These are phyloP conservation scores for Origma solitaria DNA, from an alignment of 2,113 vertebrate genomes.

Conservation along the genomic window DNA sequence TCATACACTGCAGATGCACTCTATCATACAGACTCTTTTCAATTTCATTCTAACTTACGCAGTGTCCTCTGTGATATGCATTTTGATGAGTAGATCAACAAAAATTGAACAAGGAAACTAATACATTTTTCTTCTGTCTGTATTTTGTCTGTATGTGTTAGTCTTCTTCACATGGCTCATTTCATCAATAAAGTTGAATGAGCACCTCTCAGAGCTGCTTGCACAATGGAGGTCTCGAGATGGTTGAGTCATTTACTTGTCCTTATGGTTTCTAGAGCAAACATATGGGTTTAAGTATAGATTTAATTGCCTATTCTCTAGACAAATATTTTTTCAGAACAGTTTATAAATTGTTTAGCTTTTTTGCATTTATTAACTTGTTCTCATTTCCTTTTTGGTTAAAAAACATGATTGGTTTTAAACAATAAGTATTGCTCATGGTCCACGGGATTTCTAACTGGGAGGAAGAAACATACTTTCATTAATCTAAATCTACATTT, in stretches of 20 bases:
- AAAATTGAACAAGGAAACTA: neutral
- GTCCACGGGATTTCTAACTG: neutral
- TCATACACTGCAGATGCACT: neutral
- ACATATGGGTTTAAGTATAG: neutral
- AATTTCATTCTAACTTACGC: neutral
- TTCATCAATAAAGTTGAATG: neutral
- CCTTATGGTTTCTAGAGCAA: neutral
- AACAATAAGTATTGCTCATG: neutral
- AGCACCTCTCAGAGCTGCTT: neutral
- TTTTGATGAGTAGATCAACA: neutral
- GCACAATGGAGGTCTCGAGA: neutral
- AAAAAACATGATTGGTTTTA: neutral
- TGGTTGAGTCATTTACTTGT: neutral
- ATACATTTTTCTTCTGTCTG: neutral
- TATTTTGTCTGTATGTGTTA: neutral
- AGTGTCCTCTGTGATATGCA: neutral
- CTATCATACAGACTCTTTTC: neutral
- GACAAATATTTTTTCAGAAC: neutral
- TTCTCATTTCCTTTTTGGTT: neutral
- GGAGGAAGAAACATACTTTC: neutral
- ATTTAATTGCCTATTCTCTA: neutral
- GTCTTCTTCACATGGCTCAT: neutral
- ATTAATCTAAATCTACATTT: neutral
- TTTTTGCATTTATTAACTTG: neutral
- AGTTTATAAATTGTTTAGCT: neutral